Evolutionary conservation across 2,888 invertebrate species (phyloP).

Genomic region (Platycheirus albimanus): DNA sequence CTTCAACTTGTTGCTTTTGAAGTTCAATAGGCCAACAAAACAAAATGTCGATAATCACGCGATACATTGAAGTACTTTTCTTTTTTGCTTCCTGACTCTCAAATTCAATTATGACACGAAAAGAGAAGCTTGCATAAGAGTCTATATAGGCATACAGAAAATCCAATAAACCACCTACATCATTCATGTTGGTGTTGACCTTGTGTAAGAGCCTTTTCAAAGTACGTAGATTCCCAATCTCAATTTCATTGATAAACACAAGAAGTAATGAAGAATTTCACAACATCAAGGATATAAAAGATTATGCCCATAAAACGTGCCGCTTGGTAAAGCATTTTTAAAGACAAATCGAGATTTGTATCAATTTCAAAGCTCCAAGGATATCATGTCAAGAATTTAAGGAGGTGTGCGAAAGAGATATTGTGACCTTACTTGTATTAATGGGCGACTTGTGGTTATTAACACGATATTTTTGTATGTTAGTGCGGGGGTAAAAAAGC

Average conservation of each 20-base stretch:
- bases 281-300: constrained; percentile 1
- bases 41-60: constrained; percentile 59
- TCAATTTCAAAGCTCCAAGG: constrained; percentile 25
- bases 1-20: constrained; percentile 47
- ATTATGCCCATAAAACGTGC: neutral
- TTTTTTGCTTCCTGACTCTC: neutral
- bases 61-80: constrained; percentile 19
- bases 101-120: constrained; percentile 40
- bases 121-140: constrained; percentile 1
- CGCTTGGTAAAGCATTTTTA: neutral
- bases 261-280: neutral
- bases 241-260: constrained; percentile 8
- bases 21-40: constrained; percentile 21
- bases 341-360: constrained; percentile 37
- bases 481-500: neutral
- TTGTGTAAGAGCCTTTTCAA: constrained; percentile 6
- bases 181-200: constrained; percentile 30
- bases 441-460: constrained; percentile 17
- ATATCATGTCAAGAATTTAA: constrained; percentile 4
- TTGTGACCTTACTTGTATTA: constrained; percentile 11
- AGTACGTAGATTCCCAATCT: neutral
- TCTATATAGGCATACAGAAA: constrained; percentile 3
- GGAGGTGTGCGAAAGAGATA: neutral
- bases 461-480: neutral
- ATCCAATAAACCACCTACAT: constrained; percentile 14